Evolutionary conservation across 1,140 invertebrate genomes (phyloP), one percentile per base, ranked within the genome.

Genomic region (Bombus difficillimus): DNA sequence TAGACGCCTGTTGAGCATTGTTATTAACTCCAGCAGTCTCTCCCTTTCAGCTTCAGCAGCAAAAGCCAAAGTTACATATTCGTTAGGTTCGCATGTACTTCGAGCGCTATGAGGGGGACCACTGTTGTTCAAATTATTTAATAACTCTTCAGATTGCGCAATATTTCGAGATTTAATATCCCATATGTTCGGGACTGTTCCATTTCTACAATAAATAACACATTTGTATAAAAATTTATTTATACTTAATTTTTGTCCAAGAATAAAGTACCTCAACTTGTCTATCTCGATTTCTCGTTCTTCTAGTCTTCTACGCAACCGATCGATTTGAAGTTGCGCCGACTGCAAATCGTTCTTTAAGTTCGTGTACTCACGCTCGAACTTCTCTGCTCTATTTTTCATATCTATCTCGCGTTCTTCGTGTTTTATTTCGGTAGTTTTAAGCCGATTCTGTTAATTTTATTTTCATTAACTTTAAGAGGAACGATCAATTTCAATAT

Each of bases 41-140:
- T 96, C 91, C 72, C 95, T 95, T 88, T 97, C 96, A 53, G 95
- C 95, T 92, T 97, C 96, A 3, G 96, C 91, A 13, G 95, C 94
- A 80, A 95, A 91, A 37, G 95, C 86, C 59, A 96, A 88, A 53
- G 93, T 93, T 10, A 94, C 91, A 62, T 93, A 92, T 76, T 94
- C 94, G 87, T 94, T 93, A 18, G 92, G 89, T 73, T 93, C 88
- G 59, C 75, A 79, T 8, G 66, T 83, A 39, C 59, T 89, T 88
- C 84, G 88, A 13, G 64, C 41, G 37, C 64, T 90, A 37, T 28
- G 59, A 1, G 47, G 41, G 41, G 83, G 59, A 69, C 73, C 84
- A 9, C 28, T 39, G 9, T 81, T 32, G 12, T 34, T 53, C 12
- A 81, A n/a, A 57, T 59, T 75, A 68, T 72, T 75, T 71, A 43